phyloP scores from a whole-genome alignment of 2,797 vertebrate genomes.

The Sebastes matsubarae region DNA sequence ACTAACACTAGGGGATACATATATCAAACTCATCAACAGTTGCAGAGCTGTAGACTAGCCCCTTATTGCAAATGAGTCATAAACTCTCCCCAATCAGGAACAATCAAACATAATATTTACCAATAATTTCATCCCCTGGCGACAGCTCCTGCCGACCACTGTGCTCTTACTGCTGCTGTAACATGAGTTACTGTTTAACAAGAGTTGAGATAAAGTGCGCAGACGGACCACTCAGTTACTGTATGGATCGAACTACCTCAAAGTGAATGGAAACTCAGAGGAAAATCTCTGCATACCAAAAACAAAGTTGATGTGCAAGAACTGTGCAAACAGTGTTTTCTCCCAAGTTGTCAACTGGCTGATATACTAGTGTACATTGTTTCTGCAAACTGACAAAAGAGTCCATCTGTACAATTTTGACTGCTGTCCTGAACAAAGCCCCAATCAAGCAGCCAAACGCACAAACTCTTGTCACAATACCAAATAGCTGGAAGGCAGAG shows the following conservation, averaged over 20 bases:
- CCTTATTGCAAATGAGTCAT: slow-evolving; percentile 25
- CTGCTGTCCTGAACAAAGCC: background rate
- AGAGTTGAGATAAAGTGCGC: slow-evolving; percentile 38
- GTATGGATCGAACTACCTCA: background rate
- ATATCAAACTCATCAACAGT: slow-evolving; percentile 3
- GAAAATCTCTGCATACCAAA: background rate
- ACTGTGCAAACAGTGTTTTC: background rate
- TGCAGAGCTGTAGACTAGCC: slow-evolving; percentile 7
- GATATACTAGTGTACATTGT: background rate
- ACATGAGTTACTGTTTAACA: slow-evolving; percentile 69
- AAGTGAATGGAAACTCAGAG: background rate
- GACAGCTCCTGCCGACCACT: background rate
- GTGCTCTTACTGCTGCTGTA: background rate
- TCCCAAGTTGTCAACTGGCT: background rate
- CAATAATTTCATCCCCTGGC: slow-evolving; percentile 34
- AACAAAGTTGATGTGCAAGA: background rate
- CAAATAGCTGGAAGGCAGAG: slow-evolving; percentile 20
- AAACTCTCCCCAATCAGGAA: slow-evolving; percentile 41
- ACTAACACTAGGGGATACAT: slow-evolving; percentile 29
- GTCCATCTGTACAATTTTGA: background rate
- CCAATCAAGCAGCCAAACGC: background rate
- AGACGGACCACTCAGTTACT: slow-evolving; percentile 3
- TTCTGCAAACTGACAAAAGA: background rate
- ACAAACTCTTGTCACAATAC: background rate
- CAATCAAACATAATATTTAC: slow-evolving; percentile 31